Conservation (phyloP, 30 jellyfish, hydroid and myxozoan species). For the Turritopsis dohrnii region DNA sequence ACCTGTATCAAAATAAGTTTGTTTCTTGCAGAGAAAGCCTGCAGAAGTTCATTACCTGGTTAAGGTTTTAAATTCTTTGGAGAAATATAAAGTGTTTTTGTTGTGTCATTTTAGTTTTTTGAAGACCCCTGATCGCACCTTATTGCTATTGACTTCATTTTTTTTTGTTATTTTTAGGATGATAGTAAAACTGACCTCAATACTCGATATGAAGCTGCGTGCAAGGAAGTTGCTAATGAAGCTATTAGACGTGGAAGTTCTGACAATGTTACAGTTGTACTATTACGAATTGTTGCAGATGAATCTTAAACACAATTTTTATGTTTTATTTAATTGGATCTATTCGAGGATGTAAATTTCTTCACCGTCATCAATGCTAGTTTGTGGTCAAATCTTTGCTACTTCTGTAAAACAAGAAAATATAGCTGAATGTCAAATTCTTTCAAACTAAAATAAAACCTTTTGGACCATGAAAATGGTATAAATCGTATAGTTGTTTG, state of each 20-base stretch:
- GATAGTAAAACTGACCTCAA: constrained; percentile 8
- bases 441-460: too few relatives aligned
- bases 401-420: too few relatives aligned
- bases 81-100: too few relatives aligned
- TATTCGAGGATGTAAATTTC: neutral
- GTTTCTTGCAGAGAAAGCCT: too few relatives aligned
- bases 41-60: too few relatives aligned
- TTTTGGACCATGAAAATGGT: too few relatives aligned
- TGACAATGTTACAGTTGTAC: constrained; percentile 47
- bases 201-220: constrained; percentile 34
- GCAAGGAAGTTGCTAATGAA: constrained; percentile 46
- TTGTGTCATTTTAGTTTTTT: neutral
- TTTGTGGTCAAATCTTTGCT: too few relatives aligned
- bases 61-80: too few relatives aligned
- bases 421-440: too few relatives aligned
- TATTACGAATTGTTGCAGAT: constrained; percentile 8
- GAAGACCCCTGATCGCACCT: neutral
- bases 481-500: too few relatives aligned
- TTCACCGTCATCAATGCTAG: neutral
- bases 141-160: too few relatives aligned
- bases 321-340: neutral
- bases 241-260: constrained; percentile 64
- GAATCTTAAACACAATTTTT: neutral
- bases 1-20: too few relatives aligned
- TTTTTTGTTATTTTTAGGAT: neutral